Conservation (phyloP, 2,888 invertebrate species). For the Lysandra bellargus region DNA sequence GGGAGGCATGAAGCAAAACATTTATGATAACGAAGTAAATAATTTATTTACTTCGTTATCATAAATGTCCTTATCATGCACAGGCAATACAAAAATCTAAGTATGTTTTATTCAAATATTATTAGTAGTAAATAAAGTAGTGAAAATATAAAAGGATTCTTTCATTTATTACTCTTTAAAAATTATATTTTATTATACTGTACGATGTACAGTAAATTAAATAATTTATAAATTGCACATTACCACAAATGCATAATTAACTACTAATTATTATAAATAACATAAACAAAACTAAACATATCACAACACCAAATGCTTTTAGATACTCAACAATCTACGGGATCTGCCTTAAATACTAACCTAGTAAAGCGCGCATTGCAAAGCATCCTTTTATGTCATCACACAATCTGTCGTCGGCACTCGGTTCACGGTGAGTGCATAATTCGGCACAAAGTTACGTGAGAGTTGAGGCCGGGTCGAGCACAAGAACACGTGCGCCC, state of each 20-base stretch:
- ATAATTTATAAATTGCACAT: no score
- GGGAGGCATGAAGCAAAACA: no score
- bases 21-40: no score
- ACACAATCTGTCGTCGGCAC: slow-evolving; percentile 13
- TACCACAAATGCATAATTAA: background rate
- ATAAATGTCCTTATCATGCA: no score
- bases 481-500: slow-evolving; percentile 39
- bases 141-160: no score
- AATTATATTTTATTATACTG: no score
- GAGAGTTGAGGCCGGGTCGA: slow-evolving; percentile 37
- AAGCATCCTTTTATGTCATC: slow-evolving; percentile 18
- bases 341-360: slow-evolving; percentile 7
- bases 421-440: slow-evolving; percentile 3
- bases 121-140: no score
- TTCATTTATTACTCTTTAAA: no score
- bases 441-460: slow-evolving; percentile 30
- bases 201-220: no score
- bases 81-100: no score
- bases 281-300: background rate
- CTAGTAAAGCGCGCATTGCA: background rate
- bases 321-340: background rate
- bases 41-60: no score
- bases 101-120: no score
- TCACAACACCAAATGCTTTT: background rate
- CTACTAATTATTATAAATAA: background rate